These are phyloP conservation scores for Jacana jacana DNA, from an alignment of 2,113 vertebrate species.

Conservation along the genomic window DNA sequence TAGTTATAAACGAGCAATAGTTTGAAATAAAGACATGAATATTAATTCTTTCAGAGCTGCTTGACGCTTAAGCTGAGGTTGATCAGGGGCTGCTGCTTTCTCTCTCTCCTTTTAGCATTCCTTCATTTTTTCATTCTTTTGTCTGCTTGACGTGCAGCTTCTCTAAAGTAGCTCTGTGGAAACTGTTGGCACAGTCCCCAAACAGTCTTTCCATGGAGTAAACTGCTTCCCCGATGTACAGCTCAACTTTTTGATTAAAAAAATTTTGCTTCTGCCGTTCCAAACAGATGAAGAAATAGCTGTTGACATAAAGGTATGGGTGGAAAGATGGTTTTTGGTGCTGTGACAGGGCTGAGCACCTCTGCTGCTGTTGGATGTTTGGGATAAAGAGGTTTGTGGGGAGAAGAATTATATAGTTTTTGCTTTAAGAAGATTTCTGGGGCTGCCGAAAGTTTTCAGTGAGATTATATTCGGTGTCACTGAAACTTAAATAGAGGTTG, in stretches of 20 bases:
- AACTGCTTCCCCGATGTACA: background rate
- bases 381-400: background rate
- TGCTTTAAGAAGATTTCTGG: background rate
- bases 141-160: constrained; percentile 61
- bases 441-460: background rate
- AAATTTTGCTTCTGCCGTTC: background rate
- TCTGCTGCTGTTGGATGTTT: background rate
- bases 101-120: constrained; percentile 48
- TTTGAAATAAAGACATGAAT: constrained; percentile 50
- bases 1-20: background rate
- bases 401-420: background rate
- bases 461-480: background rate
- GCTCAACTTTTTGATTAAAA: constrained; percentile 46
- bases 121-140: constrained; percentile 71
- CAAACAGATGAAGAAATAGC: constrained; percentile 46
- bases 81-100: background rate
- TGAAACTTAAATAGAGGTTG: background rate
- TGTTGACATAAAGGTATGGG: background rate
- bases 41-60: constrained; percentile 55
- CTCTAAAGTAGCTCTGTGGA: constrained; percentile 54
- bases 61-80: constrained; percentile 16
- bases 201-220: background rate
- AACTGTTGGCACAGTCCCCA: constrained; percentile 2
- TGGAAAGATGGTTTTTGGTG: background rate
- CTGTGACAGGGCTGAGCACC: background rate